A percentile compares a stretch with the other conserved stretches of the same genome.
These are phyloP conservation scores for Calephelis perditalis DNA, from an alignment of 2,888 invertebrate species.

Conservation along the genomic window DNA sequence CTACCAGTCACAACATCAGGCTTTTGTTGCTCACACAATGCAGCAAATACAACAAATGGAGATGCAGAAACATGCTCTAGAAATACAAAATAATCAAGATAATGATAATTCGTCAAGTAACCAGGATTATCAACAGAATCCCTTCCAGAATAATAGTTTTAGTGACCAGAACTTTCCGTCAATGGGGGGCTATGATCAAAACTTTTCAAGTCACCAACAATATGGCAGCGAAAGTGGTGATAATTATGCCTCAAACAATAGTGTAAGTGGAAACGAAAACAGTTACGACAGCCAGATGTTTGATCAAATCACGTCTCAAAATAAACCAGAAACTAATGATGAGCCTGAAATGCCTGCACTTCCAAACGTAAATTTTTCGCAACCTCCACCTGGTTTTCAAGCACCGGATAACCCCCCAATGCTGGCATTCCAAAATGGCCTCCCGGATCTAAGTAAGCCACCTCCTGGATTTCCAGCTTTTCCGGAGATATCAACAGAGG, in stretches of 20 bases:
- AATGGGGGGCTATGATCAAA: slow-evolving; percentile 52
- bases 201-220: slow-evolving; percentile 50
- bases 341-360: slow-evolving; percentile 55
- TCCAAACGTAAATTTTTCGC: slow-evolving; percentile 67
- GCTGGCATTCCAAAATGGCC: slow-evolving; percentile 76
- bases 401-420: slow-evolving; percentile 44
- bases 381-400: slow-evolving; percentile 67
- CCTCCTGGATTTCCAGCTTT: slow-evolving; percentile 87
- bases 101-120: slow-evolving; percentile 32
- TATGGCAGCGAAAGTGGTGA: slow-evolving; percentile 66
- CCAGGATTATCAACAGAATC: slow-evolving; percentile 45
- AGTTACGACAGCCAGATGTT: slow-evolving; percentile 69
- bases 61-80: slow-evolving; percentile 84
- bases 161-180: slow-evolving; percentile 54
- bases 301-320: slow-evolving; percentile 54
- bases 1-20: slow-evolving; percentile 96
- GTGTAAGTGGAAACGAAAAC: slow-evolving; percentile 71
- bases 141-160: slow-evolving; percentile 54
- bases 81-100: slow-evolving; percentile 67
- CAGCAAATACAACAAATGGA: slow-evolving; percentile 92
- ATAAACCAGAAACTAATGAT: slow-evolving; percentile 45
- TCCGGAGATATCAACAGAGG: slow-evolving; percentile 78
- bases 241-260: slow-evolving; percentile 63
- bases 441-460: slow-evolving; percentile 91
- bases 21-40: slow-evolving; percentile 94